These are phyloP conservation scores for Nysson spinosus DNA, from an alignment of 2,888 invertebrate species.

Conservation along the genomic window DNA sequence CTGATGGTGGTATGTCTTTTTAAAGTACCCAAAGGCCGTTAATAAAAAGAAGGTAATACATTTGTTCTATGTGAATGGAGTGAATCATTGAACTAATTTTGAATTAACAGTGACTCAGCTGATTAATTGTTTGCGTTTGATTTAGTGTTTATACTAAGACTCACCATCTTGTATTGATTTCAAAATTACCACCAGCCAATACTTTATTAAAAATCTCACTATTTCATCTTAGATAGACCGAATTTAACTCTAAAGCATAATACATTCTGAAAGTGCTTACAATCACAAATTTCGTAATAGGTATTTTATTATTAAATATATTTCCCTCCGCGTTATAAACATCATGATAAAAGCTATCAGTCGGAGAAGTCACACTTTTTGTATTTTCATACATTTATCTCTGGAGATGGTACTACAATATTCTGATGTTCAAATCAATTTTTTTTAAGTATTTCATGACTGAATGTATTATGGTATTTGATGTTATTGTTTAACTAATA, in stretches of 20 bases:
- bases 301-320: too few species aligned
- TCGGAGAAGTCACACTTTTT: too few species aligned
- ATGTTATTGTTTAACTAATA: slow-evolving; percentile 40
- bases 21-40: slow-evolving; percentile 43
- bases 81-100: slow-evolving; percentile 66
- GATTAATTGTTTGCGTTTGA: slow-evolving; percentile 65
- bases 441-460: slow-evolving; percentile 5
- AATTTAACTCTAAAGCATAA: background rate
- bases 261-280: background rate
- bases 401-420: too few species aligned
- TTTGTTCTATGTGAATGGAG: slow-evolving; percentile 68
- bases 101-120: slow-evolving; percentile 64
- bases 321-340: too few species aligned
- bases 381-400: too few species aligned
- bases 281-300: background rate
- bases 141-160: slow-evolving; percentile 59
- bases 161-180: slow-evolving; percentile 47
- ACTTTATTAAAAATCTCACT: slow-evolving; percentile 59
- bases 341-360: too few species aligned
- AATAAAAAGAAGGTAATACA: slow-evolving; percentile 66
- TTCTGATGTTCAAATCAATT: too few species aligned
- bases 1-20: slow-evolving; percentile 65
- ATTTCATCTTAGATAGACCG: slow-evolving; percentile 16
- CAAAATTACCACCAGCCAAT: slow-evolving; percentile 60
- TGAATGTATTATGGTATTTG: slow-evolving; percentile 25